Base-by-base conservation (phyloP, 2,113 vertebrate genomes). In the Salvelinus alpinus region DNA sequence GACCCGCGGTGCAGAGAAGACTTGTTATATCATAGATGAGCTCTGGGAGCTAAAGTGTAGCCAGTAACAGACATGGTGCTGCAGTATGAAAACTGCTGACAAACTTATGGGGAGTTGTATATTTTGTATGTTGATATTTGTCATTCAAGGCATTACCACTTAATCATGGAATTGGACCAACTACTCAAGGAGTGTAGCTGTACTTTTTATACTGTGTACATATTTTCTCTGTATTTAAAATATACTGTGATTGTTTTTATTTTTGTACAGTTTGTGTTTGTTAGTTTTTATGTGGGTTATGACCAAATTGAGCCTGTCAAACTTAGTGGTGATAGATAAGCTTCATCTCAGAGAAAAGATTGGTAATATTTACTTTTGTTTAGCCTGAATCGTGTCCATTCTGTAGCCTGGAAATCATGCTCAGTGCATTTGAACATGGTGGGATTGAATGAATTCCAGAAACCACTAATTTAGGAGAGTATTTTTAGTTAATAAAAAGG, bases 31-130 rank as follows among this genome's bases (percentile, higher is more conserved):
- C 48, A 51, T 51, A 51, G 48, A 51, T 51, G 48, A 38, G 38
- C 51, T 20, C 51, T 57, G 59, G n/a, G n/a, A 60, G 83, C 86
- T 85, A 84, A 80, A 78, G 11, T 84, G 80, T 87, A 87, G 85
- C 82, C 62, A 70, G 73, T 83, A 67, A 54, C 38, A 44, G 27
- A 64, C 68, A 65, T 80, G 25, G 74, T 87, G 78, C 77, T 87
- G 79, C 73, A 82, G 67, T 83, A 75, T 85, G 71, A 31, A 75
- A 78, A 78, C 84, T 84, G 86, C 80, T 80, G 29, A 76, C 54
- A 62, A 80, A 76, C 3, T 6, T 11, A 20, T 11, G 14, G 4
- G 59, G 12, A 20, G 3, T n/a, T 60, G 54, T 71, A 44, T 71
- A 73, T 11, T 69, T 65, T 81, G 20, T 72, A 77, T 34, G 82